Evolutionary conservation across 2,113 vertebrate species (phyloP).

Genomic region (Symphodus melops): DNA sequence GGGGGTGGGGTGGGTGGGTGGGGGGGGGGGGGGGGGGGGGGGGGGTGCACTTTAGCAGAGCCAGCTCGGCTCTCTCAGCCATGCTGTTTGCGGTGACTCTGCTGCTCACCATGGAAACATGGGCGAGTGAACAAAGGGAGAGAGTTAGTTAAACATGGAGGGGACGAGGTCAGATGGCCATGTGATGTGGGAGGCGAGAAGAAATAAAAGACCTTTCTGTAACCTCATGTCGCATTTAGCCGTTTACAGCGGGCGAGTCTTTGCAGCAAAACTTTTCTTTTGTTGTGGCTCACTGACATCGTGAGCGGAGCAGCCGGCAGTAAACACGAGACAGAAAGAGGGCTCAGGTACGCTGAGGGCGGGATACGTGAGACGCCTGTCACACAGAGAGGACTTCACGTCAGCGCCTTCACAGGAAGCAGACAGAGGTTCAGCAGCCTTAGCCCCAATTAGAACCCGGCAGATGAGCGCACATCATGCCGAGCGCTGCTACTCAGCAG

Average conservation of each 20-base stretch:
- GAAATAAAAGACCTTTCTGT: slow-evolving; percentile 30
- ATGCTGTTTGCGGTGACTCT: slow-evolving; percentile 83
- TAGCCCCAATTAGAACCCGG: slow-evolving; percentile 71
- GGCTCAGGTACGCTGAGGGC: slow-evolving; percentile 60
- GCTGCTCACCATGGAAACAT: slow-evolving; percentile 77
- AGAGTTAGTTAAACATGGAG: slow-evolving; percentile 86
- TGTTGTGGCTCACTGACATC: slow-evolving; percentile 24
- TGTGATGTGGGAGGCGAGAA: slow-evolving; percentile 69
- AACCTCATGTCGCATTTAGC: slow-evolving; percentile 10
- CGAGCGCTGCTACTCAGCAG: slow-evolving; percentile 39
- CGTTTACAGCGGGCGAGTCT: not conserved
- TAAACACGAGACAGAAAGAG: slow-evolving; percentile 31
- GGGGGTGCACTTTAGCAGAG: slow-evolving; percentile 53
- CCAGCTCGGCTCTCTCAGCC: slow-evolving; percentile 69
- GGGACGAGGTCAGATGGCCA: slow-evolving; percentile 87
- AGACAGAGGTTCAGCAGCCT: slow-evolving; percentile 50
- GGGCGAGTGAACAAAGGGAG: slow-evolving; percentile 76
- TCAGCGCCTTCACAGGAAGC: slow-evolving; percentile 41
- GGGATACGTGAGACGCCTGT: slow-evolving; percentile 58
- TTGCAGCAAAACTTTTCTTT: slow-evolving; percentile 23
- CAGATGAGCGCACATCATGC: slow-evolving; percentile 57
- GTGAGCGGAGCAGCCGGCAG: slow-evolving; percentile 4
- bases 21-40: too few relatives aligned
- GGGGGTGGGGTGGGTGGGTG: too few relatives aligned
- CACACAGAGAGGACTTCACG: slow-evolving; percentile 61